phyloP scores from a whole-genome alignment of 2,797 vertebrate species.

The Dendrocincla tyrannina region DNA sequence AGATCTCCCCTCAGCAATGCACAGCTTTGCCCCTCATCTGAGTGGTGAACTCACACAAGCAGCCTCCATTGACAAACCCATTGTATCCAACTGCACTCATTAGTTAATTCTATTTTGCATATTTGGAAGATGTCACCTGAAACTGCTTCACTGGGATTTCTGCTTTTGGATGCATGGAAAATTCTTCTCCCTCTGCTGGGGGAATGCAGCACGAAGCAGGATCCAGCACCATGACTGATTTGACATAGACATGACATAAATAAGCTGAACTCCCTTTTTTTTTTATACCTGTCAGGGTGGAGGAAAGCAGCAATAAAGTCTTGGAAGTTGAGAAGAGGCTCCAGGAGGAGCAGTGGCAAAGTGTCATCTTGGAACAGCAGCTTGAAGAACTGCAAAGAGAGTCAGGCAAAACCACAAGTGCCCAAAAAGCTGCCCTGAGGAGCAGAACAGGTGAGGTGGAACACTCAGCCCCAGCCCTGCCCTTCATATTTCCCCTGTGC shows the following conservation, averaged over 20 bases:
- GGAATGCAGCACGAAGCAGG: background rate
- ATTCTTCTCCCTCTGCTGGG: background rate
- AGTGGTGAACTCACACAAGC: background rate
- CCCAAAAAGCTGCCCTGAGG: background rate
- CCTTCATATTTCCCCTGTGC: background rate
- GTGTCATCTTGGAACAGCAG: constrained; percentile 71
- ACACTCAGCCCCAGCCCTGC: background rate
- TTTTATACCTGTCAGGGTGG: constrained; percentile 67
- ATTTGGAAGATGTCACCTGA: background rate
- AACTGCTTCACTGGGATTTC: background rate
- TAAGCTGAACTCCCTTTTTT: background rate
- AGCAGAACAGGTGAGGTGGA: constrained; percentile 53
- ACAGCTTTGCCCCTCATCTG: background rate
- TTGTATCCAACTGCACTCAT: background rate
- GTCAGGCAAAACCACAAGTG: background rate
- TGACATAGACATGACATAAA: background rate
- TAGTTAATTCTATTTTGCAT: background rate
- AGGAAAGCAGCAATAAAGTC: constrained; percentile 67
- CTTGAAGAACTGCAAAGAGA: constrained; percentile 76
- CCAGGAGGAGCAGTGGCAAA: constrained; percentile 58
- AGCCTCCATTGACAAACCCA: background rate
- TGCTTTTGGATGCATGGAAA: background rate
- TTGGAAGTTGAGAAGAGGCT: constrained; percentile 75
- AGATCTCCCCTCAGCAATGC: background rate
- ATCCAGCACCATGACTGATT: background rate